Conservation (phyloP, 2,113 vertebrate species). For the Actenoides lindsayi region DNA sequence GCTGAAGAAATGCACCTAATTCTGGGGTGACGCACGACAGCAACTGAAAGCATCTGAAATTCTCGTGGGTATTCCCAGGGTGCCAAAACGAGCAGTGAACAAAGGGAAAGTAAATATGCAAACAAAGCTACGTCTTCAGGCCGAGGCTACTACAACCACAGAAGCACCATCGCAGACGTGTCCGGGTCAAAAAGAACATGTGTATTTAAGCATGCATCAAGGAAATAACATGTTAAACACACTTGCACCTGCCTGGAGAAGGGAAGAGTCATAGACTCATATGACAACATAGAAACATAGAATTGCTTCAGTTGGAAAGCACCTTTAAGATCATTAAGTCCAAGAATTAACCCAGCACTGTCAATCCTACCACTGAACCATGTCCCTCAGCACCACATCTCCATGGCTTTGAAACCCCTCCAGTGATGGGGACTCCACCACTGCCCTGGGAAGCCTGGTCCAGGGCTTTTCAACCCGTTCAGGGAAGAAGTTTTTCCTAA, state of each 20-base stretch:
- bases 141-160: not conserved
- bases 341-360: no score
- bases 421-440: no score
- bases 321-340: no score
- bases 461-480: no score
- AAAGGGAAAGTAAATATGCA: not conserved
- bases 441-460: no score
- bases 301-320: no score
- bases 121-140: not conserved
- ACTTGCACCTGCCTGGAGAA: accelerated
- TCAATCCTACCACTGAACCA: no score
- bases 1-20: not conserved
- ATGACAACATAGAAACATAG: no score
- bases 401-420: no score
- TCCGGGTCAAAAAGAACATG: not conserved
- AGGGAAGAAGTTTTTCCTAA: no score
- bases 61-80: not conserved
- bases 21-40: not conserved
- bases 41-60: not conserved
- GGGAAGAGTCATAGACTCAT: not conserved
- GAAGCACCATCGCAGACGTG: not conserved
- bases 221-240: not conserved
- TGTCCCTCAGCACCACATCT: no score
- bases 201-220: not conserved
- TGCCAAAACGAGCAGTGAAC: not conserved